phyloP scores from a whole-genome alignment of 1,140 invertebrate species.

The Diabrotica virgifera region DNA sequence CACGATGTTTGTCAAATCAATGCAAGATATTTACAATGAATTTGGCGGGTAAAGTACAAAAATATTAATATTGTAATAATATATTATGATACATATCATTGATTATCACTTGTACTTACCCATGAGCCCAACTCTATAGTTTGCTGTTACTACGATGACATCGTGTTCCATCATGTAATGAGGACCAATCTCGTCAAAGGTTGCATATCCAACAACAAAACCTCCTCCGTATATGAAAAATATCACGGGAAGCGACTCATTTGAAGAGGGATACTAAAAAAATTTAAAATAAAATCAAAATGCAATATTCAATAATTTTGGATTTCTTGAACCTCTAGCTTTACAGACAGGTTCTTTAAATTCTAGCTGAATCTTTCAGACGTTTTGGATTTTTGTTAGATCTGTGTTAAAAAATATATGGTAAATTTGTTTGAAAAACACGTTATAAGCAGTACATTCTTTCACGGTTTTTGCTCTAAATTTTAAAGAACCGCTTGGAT shows the following conservation, averaged over 20 bases:
- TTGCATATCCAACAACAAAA: constrained; percentile 16
- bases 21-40: no score
- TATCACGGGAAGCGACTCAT: constrained; percentile 24
- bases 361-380: no score
- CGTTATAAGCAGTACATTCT: no score
- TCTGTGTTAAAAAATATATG: no score
- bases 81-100: no score
- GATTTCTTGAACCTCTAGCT: background rate
- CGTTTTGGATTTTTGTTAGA: no score
- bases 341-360: background rate
- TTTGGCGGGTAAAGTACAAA: no score
- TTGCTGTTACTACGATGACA: constrained; percentile 21
- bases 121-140: constrained; percentile 26
- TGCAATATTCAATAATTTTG: background rate
- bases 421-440: no score
- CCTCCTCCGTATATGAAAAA: constrained; percentile 26
- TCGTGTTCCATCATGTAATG: constrained; percentile 25
- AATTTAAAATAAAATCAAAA: background rate
- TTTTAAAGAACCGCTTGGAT: no score
- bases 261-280: constrained; percentile 19
- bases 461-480: no score
- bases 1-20: no score
- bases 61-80: no score
- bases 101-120: constrained; percentile 9
- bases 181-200: constrained; percentile 8